Evolutionary conservation across 2,113 vertebrate genomes (phyloP), one percentile per base, ranked within the genome.

Genomic region (Pyxicephalus adspersus): DNA sequence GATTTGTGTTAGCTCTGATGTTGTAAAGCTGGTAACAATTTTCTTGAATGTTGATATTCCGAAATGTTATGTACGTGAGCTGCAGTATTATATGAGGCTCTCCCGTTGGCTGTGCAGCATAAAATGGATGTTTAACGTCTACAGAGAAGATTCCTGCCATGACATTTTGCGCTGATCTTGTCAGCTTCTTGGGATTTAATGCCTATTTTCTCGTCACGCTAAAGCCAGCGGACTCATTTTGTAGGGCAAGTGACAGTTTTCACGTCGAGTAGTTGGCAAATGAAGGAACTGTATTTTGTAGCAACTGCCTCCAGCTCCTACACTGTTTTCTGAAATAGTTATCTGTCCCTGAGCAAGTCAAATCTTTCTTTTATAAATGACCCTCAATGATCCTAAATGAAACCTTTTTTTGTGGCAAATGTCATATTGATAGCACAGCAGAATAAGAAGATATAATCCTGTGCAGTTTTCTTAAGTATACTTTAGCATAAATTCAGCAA

Each of bases 51-150:
- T 51, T 75, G n/a, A 45, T 75, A 75, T 60, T 28, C 18, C 34
- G 63, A 64, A 61, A 76, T 76, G 58, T 64, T 76, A 64, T 11
- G n/a, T 63, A 51, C 38, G 58, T 76, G 58, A 63, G 6, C 58
- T 76, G 73, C 73, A 51, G 38, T 7, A 1, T 28, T 76, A 51
- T 50, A 23, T 34, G 38, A 57, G 5, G 15, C 70, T 58, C 20
- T 20, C 34, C 23, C 17, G 1, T 58, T 58, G 4, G 15, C 70
- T 73, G 52, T 20, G 3, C 18, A 73, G 55, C 38, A 23, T 26
- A 54, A 52, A 34, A 77, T 55, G 26, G 17, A 50, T 60, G n/a
- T 45, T 68, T 15, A 20, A 79, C 50, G 52, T 79, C 64, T 23
- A 4, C 31, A 38, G 31, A 28, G 45, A 29, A 28, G 64, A 26